Evolutionary conservation across 2,113 vertebrate genomes (phyloP).

Genomic region (Esox niger): DNA sequence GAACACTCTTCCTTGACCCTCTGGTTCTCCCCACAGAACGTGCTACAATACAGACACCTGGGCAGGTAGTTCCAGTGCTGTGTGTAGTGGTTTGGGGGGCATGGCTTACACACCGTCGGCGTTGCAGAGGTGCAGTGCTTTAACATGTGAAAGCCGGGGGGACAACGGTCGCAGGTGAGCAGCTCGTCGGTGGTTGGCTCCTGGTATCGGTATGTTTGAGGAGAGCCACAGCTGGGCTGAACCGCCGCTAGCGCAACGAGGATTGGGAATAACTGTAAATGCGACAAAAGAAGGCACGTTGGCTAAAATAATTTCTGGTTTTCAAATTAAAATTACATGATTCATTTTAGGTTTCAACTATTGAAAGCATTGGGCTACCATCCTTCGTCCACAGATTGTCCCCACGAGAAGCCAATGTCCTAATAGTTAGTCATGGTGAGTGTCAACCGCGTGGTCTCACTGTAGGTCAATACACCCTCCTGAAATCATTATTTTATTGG

Average conservation of each 20-base stretch:
- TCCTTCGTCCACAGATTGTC: too few species aligned
- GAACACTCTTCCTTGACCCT: constrained; percentile 62
- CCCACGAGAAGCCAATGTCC: too few species aligned
- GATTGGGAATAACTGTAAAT: constrained; percentile 30
- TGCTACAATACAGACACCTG: constrained; percentile 68
- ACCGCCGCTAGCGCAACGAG: constrained; percentile 39
- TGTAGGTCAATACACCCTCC: too few species aligned
- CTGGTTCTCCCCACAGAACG: constrained; percentile 52
- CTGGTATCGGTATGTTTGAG: constrained; percentile 33
- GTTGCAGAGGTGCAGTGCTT: constrained; percentile 47
- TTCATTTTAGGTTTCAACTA: too few species aligned
- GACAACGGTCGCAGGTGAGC: constrained; percentile 57
- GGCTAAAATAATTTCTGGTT: too few species aligned
- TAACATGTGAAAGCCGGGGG: constrained; percentile 49
- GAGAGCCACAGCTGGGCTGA: neutral
- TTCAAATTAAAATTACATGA: too few species aligned
- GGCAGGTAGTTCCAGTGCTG: constrained; percentile 68
- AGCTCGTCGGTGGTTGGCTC: constrained; percentile 24
- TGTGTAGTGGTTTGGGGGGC: constrained; percentile 53
- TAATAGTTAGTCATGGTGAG: too few species aligned
- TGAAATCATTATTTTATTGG: too few species aligned
- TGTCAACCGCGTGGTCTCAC: too few species aligned
- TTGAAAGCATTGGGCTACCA: too few species aligned
- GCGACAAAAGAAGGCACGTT: neutral
- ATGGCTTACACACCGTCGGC: constrained; percentile 52